phyloP scores from a whole-genome alignment of 2,113 vertebrate genomes.

The Solea solea region DNA sequence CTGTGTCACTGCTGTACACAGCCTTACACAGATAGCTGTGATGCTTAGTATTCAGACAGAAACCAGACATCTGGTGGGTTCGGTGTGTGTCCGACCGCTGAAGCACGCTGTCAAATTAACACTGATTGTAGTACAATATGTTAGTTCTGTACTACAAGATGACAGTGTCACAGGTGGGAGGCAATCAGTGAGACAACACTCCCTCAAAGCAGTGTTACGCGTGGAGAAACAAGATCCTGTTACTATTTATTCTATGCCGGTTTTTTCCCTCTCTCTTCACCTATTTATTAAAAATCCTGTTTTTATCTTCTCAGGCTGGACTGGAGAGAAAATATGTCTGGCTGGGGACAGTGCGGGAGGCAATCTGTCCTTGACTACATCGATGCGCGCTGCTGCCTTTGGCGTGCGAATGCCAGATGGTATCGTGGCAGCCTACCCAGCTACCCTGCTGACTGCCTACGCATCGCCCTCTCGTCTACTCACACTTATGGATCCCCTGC shows the following conservation, averaged over 20 bases:
- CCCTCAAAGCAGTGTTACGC: background rate
- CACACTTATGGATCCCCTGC: conserved; percentile 90
- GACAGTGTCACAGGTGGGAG: background rate
- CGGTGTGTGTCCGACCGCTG: conserved; percentile 6
- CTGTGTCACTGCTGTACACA: background rate
- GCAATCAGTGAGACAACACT: conserved; percentile 7
- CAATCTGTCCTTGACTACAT: conserved; percentile 88
- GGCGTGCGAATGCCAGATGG: conserved; percentile 89
- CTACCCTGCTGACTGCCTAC: conserved; percentile 85
- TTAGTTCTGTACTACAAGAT: conserved; percentile 33
- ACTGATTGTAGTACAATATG: conserved; percentile 23
- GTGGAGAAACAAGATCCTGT: background rate
- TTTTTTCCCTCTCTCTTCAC: background rate
- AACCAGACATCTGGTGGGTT: conserved; percentile 34
- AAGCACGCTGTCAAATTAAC: conserved; percentile 42
- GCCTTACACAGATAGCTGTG: conserved; percentile 18
- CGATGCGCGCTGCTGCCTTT: conserved; percentile 86
- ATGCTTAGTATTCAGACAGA: conserved; percentile 33
- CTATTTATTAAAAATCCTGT: background rate
- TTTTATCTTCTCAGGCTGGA: conserved; percentile 82
- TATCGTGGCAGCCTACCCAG: conserved; percentile 89
- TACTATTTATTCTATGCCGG: no score
- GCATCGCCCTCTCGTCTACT: conserved; percentile 94
- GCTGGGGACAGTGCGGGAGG: conserved; percentile 92
- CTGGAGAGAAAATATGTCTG: conserved; percentile 88